Conservation (phyloP, 2,113 vertebrate species). For the Campylomormyrus numenius region DNA sequence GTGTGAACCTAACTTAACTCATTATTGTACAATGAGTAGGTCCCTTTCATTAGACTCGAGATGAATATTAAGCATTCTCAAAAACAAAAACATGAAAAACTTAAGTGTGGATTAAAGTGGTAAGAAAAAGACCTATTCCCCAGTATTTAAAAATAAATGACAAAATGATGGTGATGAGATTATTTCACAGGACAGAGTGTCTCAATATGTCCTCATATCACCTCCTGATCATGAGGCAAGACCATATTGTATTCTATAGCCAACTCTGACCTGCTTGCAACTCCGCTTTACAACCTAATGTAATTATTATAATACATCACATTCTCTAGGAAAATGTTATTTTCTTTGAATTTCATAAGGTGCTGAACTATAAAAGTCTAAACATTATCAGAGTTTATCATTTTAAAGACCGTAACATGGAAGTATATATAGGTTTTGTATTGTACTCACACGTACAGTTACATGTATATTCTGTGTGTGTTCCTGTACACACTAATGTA, state of each 20-base stretch:
- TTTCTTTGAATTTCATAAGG: conserved; percentile 12
- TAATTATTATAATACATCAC: conserved; percentile 1
- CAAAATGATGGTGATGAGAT: neutral
- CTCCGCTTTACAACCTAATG: neutral
- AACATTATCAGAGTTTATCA: neutral
- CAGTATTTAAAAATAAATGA: neutral
- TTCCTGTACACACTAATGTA: neutral
- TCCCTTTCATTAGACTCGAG: conserved; percentile 5
- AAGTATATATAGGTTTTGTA: neutral
- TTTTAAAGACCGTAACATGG: conserved; percentile 6
- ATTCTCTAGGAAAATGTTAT: conserved; percentile 14
- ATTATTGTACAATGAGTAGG: neutral
- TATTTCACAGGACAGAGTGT: neutral
- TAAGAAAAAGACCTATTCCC: neutral
- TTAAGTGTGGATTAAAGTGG: neutral
- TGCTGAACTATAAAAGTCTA: conserved; percentile 20
- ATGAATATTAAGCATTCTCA: neutral
- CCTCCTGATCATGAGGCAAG: neutral
- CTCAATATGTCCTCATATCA: neutral
- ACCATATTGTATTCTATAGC: neutral
- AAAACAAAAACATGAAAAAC: neutral
- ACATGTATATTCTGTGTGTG: neutral
- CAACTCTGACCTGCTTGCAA: no score
- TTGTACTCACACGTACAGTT: neutral
- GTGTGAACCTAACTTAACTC: neutral